phyloP scores from a whole-genome alignment of 2,888 invertebrate species.

The Apotomis capreana region DNA sequence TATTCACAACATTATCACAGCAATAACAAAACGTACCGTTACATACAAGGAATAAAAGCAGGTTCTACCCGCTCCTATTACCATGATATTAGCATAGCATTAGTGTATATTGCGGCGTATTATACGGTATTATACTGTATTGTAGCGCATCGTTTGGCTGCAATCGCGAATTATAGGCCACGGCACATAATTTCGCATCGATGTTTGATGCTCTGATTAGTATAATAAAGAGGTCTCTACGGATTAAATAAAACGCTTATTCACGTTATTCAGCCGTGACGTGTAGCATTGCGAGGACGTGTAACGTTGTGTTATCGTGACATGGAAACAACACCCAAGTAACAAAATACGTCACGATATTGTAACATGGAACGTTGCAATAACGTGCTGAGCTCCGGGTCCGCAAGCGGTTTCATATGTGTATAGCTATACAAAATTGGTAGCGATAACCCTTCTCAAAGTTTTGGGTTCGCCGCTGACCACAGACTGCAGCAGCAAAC shows the following conservation, averaged over 20 bases:
- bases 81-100: slow-evolving; percentile 25
- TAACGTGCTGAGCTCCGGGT: no score
- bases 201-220: not conserved
- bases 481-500: no score
- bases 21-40: slow-evolving; percentile 12
- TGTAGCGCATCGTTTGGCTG: slow-evolving; percentile 12
- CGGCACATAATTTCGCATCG: not conserved
- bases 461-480: no score
- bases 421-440: no score
- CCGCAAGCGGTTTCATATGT: no score
- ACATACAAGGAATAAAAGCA: slow-evolving; percentile 13
- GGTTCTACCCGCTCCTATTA: slow-evolving; percentile 6
- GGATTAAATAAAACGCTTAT: not conserved
- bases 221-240: not conserved
- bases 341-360: no score
- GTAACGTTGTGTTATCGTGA: no score
- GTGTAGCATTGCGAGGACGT: no score
- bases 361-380: no score
- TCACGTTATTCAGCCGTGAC: no score
- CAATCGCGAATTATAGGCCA: slow-evolving; percentile 16
- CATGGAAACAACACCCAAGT: no score
- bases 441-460: no score
- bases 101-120: slow-evolving; percentile 26
- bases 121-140: slow-evolving; percentile 14
- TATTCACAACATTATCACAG: slow-evolving; percentile 23